Percentiles rank a stretch among this genome's conserved stretches.
phyloP scores from a whole-genome alignment of 2,888 invertebrate genomes.

The Leptinotarsa rubiginosa region DNA sequence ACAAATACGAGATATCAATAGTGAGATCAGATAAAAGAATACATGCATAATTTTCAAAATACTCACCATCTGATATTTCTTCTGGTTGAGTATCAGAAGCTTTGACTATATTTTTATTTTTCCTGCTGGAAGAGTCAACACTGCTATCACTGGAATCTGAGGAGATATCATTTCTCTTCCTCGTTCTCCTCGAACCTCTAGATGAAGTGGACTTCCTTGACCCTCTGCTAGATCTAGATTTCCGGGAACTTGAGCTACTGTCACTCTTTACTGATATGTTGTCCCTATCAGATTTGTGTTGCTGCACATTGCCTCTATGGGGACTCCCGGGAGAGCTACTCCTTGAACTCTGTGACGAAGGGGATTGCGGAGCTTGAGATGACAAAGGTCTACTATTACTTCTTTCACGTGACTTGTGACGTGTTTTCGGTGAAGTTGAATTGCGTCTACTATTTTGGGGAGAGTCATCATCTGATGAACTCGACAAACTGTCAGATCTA shows the following conservation, averaged over 20 bases:
- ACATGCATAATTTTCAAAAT: background rate
- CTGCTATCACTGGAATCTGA: conserved; percentile 65
- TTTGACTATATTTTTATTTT: conserved; percentile 57
- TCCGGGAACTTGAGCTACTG: conserved; percentile 56
- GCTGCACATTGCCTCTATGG: conserved; percentile 13
- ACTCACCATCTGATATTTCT: conserved; percentile 74
- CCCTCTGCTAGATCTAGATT: conserved; percentile 52
- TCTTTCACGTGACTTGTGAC: conserved; percentile 29
- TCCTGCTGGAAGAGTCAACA: conserved; percentile 61
- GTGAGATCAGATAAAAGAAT: no score
- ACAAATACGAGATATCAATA: no score
- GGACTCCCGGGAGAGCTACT: conserved; percentile 47
- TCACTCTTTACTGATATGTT: conserved; percentile 56
- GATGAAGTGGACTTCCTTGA: conserved; percentile 52
- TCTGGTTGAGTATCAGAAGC: conserved; percentile 66
- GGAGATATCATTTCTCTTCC: conserved; percentile 53
- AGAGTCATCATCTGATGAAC: conserved; percentile 22
- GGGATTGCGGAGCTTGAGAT: conserved; percentile 41
- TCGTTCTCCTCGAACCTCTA: conserved; percentile 46
- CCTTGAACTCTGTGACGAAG: conserved; percentile 50
- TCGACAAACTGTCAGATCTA: conserved; percentile 18
- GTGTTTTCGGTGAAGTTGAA: conserved; percentile 18
- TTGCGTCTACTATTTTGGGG: background rate
- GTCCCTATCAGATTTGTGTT: conserved; percentile 42
- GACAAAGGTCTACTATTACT: conserved; percentile 3